Percentiles rank a stretch among this genome's conserved stretches.
phyloP scores from a whole-genome alignment of 2,888 invertebrate genomes.

The Horisme vitalbata region DNA sequence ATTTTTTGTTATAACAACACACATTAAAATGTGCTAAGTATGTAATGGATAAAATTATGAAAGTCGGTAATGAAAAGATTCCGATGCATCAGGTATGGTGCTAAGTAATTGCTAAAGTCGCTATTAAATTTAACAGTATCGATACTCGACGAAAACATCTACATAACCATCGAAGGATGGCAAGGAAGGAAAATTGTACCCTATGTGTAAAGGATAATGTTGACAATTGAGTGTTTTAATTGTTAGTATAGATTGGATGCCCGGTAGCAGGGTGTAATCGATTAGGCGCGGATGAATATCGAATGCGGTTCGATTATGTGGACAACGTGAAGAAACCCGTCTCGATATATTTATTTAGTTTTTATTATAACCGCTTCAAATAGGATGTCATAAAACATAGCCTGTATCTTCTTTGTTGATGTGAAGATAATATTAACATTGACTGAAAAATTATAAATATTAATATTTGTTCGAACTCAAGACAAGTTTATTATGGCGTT shows the following conservation, averaged over 20 bases:
- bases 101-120: conserved; percentile 34
- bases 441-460: too few species aligned
- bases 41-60: conserved; percentile 9
- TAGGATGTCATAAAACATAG: not conserved
- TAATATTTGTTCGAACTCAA: too few species aligned
- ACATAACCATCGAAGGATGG: conserved; percentile 10
- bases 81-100: conserved; percentile 37
- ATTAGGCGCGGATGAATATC: conserved; percentile 57
- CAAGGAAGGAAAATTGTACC: not conserved
- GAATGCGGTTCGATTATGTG: conserved; percentile 48
- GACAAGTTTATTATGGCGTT: too few species aligned
- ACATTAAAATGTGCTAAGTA: too few species aligned
- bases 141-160: conserved; percentile 39
- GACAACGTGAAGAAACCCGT: conserved; percentile 40
- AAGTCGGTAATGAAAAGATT: conserved; percentile 39
- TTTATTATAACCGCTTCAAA: conserved; percentile 16
- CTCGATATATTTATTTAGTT: conserved; percentile 24
- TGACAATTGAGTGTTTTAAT: conserved; percentile 1
- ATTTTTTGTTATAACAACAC: too few species aligned
- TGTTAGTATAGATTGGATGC: conserved; percentile 37
- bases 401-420: too few species aligned
- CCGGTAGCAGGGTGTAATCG: conserved; percentile 67
- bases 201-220: conserved; percentile 5
- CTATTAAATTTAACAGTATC: conserved; percentile 49
- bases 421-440: too few species aligned